Percentiles rank a stretch among this genome's conserved stretches.
These are phyloP conservation scores for Xylocopa sonorina DNA, from an alignment of 1,140 invertebrate species.

Conservation along the genomic window DNA sequence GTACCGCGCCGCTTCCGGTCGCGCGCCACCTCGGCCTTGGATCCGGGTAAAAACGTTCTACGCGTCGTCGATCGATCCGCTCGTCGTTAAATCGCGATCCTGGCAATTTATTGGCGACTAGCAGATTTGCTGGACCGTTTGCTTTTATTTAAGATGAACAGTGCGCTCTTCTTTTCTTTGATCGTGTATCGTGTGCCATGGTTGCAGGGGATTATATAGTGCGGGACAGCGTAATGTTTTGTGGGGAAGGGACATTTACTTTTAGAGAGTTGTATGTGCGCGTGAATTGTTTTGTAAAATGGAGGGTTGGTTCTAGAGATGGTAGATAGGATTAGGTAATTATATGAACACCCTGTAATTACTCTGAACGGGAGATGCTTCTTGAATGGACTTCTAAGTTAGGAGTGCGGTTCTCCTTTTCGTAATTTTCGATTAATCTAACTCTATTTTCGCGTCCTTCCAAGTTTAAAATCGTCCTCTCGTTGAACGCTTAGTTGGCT, in stretches of 20 bases:
- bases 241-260: not conserved
- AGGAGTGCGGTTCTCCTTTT: not conserved
- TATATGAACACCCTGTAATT: not conserved
- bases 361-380: not conserved
- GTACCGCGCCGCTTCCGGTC: not conserved
- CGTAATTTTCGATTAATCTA: not conserved
- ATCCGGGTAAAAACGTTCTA: not conserved
- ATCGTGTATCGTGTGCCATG: too few relatives aligned
- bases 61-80: not conserved
- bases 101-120: constrained; percentile 2
- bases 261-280: not conserved
- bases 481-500: not conserved
- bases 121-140: too few relatives aligned
- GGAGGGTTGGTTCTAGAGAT: not conserved
- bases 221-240: too few relatives aligned
- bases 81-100: not conserved
- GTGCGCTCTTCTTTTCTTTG: too few relatives aligned
- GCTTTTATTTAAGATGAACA: too few relatives aligned
- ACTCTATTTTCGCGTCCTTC: not conserved
- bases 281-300: not conserved
- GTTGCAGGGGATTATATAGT: too few relatives aligned
- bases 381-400: constrained; percentile 8
- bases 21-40: not conserved
- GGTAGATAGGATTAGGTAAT: not conserved
- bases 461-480: not conserved